These are phyloP conservation scores for Steromphala cineraria DNA, from an alignment of 2,888 invertebrate genomes.

Conservation along the genomic window DNA sequence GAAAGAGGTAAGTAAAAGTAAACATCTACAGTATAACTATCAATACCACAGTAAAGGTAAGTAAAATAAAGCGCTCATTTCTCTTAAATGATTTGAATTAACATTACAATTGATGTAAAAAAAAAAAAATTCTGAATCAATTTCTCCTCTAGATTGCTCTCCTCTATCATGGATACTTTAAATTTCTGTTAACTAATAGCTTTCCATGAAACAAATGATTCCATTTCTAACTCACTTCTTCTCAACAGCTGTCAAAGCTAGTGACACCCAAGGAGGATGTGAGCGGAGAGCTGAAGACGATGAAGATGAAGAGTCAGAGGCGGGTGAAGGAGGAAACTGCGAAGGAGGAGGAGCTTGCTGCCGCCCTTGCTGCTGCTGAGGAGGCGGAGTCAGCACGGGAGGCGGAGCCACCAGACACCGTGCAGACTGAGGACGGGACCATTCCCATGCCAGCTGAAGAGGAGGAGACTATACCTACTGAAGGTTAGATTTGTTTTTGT, in stretches of 20 bases:
- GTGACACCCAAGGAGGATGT: slow-evolving; percentile 66
- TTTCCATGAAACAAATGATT: too few species aligned
- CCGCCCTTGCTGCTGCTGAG: slow-evolving; percentile 27
- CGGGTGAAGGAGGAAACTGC: slow-evolving; percentile 59
- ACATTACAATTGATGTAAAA: too few species aligned
- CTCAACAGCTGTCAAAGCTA: slow-evolving; percentile 57
- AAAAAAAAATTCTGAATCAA: too few species aligned
- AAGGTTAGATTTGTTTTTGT: slow-evolving; percentile 5
- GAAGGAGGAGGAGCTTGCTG: slow-evolving; percentile 45
- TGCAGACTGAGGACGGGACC: slow-evolving; percentile 53
- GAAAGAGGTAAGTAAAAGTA: slow-evolving; percentile 50
- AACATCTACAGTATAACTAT: background rate
- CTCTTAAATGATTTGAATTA: too few species aligned
- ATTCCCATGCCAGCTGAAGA: slow-evolving; percentile 57
- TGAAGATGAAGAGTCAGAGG: slow-evolving; percentile 60
- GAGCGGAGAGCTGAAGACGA: slow-evolving; percentile 57
- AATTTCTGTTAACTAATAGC: too few species aligned
- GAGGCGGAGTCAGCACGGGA: slow-evolving; percentile 24
- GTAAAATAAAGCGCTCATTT: too few species aligned
- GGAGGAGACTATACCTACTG: background rate
- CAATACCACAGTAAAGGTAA: too few species aligned
- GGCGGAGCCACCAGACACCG: slow-evolving; percentile 23
- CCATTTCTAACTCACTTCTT: too few species aligned
- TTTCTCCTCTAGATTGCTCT: too few species aligned
- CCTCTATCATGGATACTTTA: too few species aligned